Conservation (phyloP, 2,888 invertebrate species). For the Cenopis cana region DNA sequence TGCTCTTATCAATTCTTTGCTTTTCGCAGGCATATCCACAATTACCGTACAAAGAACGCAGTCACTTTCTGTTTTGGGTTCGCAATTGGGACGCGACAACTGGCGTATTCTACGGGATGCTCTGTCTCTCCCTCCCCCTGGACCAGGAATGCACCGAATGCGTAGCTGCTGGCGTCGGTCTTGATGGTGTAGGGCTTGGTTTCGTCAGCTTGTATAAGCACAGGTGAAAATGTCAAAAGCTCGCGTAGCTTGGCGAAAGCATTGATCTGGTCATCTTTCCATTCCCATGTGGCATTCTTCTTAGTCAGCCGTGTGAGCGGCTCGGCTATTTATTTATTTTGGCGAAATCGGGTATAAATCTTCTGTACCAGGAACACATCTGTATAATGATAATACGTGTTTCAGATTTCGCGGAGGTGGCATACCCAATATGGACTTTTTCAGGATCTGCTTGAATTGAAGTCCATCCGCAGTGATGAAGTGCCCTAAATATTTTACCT, state of each 20-base stretch:
- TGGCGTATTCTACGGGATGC: no score
- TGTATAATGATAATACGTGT: conserved; percentile 15
- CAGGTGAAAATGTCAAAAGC: conserved; percentile 34
- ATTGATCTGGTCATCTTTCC: conserved; percentile 9
- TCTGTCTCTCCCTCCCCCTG: conserved; percentile 38
- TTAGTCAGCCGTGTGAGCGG: conserved; percentile 12
- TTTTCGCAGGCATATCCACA: no score
- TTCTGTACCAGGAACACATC: conserved; percentile 19
- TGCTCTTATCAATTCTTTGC: no score
- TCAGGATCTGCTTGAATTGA: conserved; percentile 6
- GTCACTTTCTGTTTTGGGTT: conserved; percentile 6
- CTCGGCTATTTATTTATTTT: background rate
- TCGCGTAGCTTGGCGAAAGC: background rate
- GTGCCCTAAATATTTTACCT: conserved; percentile 21
- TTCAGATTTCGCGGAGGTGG: conserved; percentile 3
- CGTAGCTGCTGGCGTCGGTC: conserved; percentile 50
- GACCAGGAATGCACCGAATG: conserved; percentile 30
- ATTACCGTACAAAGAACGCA: no score
- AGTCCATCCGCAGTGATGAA: conserved; percentile 10
- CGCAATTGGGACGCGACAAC: conserved; percentile 43
- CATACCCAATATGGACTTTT: conserved; percentile 15
- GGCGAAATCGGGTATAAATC: conserved; percentile 12
- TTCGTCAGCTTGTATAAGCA: conserved; percentile 41
- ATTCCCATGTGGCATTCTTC: conserved; percentile 2
- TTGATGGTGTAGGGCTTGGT: conserved; percentile 38